A percentile compares a stretch with the other conserved stretches of the same genome.
Conservation (phyloP, 2,888 invertebrate genomes). For the Agonopterix subpropinquella region DNA sequence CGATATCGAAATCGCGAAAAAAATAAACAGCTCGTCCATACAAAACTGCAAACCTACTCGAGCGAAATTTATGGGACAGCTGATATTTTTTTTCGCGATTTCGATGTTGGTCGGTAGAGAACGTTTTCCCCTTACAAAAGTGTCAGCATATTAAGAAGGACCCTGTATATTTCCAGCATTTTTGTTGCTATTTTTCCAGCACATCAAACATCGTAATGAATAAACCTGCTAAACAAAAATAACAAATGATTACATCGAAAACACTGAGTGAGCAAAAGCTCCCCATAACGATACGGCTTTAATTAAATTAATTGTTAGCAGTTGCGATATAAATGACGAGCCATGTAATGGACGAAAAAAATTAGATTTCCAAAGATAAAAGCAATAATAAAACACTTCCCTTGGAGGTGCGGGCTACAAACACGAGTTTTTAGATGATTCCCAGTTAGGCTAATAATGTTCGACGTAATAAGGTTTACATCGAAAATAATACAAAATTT, state of each 20-base stretch:
- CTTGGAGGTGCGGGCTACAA: conserved; percentile 33
- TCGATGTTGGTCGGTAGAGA: too few relatives aligned
- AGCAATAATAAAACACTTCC: conserved; percentile 71
- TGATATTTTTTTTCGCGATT: too few relatives aligned
- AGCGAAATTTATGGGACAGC: too few relatives aligned
- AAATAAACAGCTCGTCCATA: too few relatives aligned
- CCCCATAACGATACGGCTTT: conserved; percentile 55
- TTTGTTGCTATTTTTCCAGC: conserved; percentile 17
- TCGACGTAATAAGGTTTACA: too few relatives aligned
- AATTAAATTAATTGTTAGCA: conserved; percentile 71
- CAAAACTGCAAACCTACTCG: too few relatives aligned
- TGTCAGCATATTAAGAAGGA: too few relatives aligned
- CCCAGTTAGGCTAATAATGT: too few relatives aligned
- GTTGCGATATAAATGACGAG: conserved; percentile 71
- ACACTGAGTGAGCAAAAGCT: conserved; percentile 29
- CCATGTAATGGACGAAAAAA: conserved; percentile 51
- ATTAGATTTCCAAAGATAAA: conserved; percentile 64
- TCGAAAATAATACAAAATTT: too few relatives aligned
- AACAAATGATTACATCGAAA: conserved; percentile 57
- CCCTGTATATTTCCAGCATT: not conserved
- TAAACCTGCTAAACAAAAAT: conserved; percentile 28
- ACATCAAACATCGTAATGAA: conserved; percentile 16
- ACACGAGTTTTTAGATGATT: not conserved
- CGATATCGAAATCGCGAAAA: too few relatives aligned
- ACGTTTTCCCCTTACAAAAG: too few relatives aligned